These are phyloP conservation scores for Zaprionus camerounensis DNA, from an alignment of 1,140 invertebrate species.

Conservation along the genomic window DNA sequence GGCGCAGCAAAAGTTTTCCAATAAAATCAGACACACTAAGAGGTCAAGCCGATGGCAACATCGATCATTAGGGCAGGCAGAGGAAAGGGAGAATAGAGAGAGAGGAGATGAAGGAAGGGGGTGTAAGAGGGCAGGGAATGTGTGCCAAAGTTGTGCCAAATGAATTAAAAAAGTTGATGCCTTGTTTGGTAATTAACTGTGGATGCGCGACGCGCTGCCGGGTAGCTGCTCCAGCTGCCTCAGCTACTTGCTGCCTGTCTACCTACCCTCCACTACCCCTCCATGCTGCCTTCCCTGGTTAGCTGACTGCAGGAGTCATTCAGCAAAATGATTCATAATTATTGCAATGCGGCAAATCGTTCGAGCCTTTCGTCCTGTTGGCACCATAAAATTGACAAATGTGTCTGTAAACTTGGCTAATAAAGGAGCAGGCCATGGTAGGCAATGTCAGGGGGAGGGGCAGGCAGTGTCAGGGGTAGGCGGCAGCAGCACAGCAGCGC, in stretches of 20 bases:
- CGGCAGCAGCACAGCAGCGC: background rate
- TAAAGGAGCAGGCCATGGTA: constrained; percentile 43
- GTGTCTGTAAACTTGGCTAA: constrained; percentile 84
- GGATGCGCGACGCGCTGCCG: constrained; percentile 3
- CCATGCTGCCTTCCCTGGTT: background rate
- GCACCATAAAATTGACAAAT: constrained; percentile 83
- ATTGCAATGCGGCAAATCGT: constrained; percentile 76
- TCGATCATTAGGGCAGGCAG: constrained; percentile 54
- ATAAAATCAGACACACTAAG: constrained; percentile 75
- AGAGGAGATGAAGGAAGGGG: no score
- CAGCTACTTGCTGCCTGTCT: background rate
- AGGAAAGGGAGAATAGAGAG: constrained; percentile 3
- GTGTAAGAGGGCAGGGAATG: constrained; percentile 37
- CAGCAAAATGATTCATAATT: constrained; percentile 78
- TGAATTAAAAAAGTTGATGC: constrained; percentile 74
- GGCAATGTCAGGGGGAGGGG: no score
- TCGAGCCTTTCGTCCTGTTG: constrained; percentile 62
- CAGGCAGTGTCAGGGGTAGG: no score
- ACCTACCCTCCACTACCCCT: background rate
- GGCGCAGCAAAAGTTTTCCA: constrained; percentile 72
- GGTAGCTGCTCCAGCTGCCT: background rate
- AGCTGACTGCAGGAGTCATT: constrained; percentile 35
- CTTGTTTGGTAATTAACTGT: constrained; percentile 69
- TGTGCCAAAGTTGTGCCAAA: constrained; percentile 62
- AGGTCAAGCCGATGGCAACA: constrained; percentile 71